These are phyloP conservation scores for Eristalis arbustorum DNA, from an alignment of 2,888 invertebrate species.

Conservation along the genomic window DNA sequence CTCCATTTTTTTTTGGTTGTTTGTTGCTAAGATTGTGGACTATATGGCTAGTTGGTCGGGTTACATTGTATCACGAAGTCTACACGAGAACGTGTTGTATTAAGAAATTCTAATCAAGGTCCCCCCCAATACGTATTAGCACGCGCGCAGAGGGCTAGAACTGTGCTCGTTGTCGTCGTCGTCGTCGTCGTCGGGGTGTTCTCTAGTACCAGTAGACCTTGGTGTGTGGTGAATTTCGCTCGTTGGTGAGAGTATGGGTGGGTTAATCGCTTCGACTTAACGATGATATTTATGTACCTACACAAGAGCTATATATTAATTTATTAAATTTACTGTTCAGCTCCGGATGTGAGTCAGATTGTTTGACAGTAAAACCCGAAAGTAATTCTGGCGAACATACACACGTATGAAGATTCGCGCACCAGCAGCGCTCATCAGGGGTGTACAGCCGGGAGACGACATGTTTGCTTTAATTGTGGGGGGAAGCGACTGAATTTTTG, in stretches of 20 bases:
- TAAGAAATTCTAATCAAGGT: conserved; percentile 40
- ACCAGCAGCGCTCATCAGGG: too few relatives aligned
- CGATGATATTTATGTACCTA: neutral
- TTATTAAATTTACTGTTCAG: neutral
- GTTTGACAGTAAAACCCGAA: neutral
- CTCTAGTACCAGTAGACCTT: conserved; percentile 13
- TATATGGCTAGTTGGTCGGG: neutral
- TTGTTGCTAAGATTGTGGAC: neutral
- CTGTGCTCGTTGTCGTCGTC: neutral
- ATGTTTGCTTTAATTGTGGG: neutral
- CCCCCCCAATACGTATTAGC: neutral
- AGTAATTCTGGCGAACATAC: neutral
- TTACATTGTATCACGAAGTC: conserved; percentile 27
- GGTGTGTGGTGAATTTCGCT: neutral
- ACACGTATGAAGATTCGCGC: neutral
- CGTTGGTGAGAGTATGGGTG: neutral
- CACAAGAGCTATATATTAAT: conserved; percentile 8
- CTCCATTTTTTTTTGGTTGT: neutral
- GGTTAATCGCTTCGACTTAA: conserved; percentile 3
- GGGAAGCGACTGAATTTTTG: neutral
- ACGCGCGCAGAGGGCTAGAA: conserved; percentile 9
- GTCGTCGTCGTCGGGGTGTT: neutral
- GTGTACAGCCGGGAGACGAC: neutral
- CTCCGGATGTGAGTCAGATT: neutral
- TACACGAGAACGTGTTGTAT: conserved; percentile 42